Conservation (phyloP, 2,113 vertebrate genomes). For the Corythornis cristatus region DNA sequence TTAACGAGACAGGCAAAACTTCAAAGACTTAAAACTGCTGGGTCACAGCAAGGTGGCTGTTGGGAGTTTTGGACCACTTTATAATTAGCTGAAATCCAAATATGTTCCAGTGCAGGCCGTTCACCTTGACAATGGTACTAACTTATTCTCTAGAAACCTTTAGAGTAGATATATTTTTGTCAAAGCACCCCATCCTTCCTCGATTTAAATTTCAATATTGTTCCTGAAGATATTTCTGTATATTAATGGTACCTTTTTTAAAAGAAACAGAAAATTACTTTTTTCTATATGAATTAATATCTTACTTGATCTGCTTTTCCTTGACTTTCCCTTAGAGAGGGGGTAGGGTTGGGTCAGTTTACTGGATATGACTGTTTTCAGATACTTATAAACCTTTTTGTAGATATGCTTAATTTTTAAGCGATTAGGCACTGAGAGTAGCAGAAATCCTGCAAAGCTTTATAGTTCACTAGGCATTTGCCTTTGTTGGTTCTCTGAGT, state of each 20-base stretch:
- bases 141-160: constrained; percentile 75
- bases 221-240: constrained; percentile 84
- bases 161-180: constrained; percentile 83
- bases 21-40: constrained; percentile 64
- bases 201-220: constrained; percentile 80
- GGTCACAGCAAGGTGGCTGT: constrained; percentile 73
- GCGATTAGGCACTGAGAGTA: constrained; percentile 87
- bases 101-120: constrained; percentile 77
- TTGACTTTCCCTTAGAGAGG: constrained; percentile 82
- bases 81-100: constrained; percentile 81
- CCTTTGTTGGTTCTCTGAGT: constrained; percentile 73
- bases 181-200: constrained; percentile 76
- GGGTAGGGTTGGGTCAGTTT: constrained; percentile 81
- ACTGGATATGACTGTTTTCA: constrained; percentile 93
- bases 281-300: constrained; percentile 85
- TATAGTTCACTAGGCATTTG: constrained; percentile 77
- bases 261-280: constrained; percentile 80
- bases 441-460: constrained; percentile 89
- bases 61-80: constrained; percentile 80
- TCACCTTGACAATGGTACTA: constrained; percentile 83
- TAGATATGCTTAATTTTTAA: constrained; percentile 91
- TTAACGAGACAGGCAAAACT: constrained; percentile 59
- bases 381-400: constrained; percentile 82
- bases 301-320: constrained; percentile 84
- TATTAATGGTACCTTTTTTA: constrained; percentile 85